Evolutionary conservation across 2,797 vertebrate species (phyloP).

Genomic region (Poliocrania exsul): DNA sequence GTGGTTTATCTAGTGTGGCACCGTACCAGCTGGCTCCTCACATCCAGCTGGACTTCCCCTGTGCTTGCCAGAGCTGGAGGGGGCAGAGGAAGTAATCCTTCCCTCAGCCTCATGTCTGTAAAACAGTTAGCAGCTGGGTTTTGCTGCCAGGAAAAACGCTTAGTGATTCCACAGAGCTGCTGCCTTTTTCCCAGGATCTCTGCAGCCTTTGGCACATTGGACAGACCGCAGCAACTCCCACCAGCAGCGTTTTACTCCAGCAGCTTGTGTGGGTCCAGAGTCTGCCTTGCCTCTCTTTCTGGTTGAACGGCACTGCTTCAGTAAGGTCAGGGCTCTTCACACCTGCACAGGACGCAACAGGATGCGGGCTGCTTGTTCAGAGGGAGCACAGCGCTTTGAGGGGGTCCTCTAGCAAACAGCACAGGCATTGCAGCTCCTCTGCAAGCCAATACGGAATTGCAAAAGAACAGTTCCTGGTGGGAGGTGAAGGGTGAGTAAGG

Average conservation of each 20-base stretch:
- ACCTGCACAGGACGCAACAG: conserved; percentile 43
- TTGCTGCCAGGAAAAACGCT: not conserved
- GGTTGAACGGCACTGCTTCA: not conserved
- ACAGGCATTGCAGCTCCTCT: conserved; percentile 31
- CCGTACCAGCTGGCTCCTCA: not conserved
- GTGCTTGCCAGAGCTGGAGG: not conserved
- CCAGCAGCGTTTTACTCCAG: not conserved
- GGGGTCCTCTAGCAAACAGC: conserved; percentile 39
- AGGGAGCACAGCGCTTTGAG: conserved; percentile 29
- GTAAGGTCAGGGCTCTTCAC: not conserved
- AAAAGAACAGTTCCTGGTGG: conserved; percentile 40
- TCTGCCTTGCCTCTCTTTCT: not conserved
- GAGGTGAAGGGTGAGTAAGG: conserved; percentile 56
- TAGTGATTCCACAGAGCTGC: not conserved
- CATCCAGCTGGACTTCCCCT: not conserved
- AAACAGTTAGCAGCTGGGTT: not conserved
- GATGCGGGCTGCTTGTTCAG: conserved; percentile 50
- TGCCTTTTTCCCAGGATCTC: conserved; percentile 3
- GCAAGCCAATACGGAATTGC: not conserved
- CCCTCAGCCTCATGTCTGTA: not conserved
- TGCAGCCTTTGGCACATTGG: not conserved
- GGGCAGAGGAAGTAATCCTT: conserved; percentile 16
- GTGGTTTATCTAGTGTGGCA: not conserved
- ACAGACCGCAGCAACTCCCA: not conserved
- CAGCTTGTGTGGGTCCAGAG: not conserved